Base-by-base conservation (phyloP, 2,797 vertebrate genomes). In the Echiichthys vipera region DNA sequence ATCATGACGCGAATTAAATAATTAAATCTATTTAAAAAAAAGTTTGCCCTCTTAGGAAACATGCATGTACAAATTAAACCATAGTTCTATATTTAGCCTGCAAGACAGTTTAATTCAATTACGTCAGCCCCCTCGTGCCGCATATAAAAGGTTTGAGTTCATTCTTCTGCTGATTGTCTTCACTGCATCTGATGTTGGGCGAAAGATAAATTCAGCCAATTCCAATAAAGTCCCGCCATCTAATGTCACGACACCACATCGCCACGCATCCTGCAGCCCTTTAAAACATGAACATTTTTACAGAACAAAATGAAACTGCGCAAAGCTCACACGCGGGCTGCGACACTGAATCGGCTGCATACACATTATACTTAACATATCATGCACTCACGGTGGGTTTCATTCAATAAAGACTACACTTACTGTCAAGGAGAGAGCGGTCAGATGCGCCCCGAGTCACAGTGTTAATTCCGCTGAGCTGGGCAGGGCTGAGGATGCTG, bases 401-500 rank as follows among this genome's bases (percentile, higher is more conserved):
- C 5, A 62, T 42, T 4, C 3, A 42, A 12, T 4, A 18, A 67
- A 59, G 9, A 42, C 12, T 4, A n/a, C 46, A 92, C 93, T 93
- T 90, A 94, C 93, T 50, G 37, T 8, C 32, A 51, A 58, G 65
- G 27, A 71, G 69, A 78, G 51, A 32, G 76, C 47, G 50, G 49
- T 69, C 47, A 18, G 70, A 64, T 67, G 22, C 15, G 85, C 85
- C 80, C n/a, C 62, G 81, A 57, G 59, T 43, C 62, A 30, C 74
- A 15, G 78, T 18, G 84, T 78, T 69, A 86, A 69, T 83, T 87
- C 85, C 84, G 80, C 86, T 86, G 89, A 89, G 88, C 71, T 76
- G 80, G 58, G 74, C 81, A 75, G 81, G 78, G 43, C 72, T 81
- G 89, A 89, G 88, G 93, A 94, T 92, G 92, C 92, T 91, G 89